Conservation (phyloP, 2,113 vertebrate genomes). For the Dermatemys mawii region DNA sequence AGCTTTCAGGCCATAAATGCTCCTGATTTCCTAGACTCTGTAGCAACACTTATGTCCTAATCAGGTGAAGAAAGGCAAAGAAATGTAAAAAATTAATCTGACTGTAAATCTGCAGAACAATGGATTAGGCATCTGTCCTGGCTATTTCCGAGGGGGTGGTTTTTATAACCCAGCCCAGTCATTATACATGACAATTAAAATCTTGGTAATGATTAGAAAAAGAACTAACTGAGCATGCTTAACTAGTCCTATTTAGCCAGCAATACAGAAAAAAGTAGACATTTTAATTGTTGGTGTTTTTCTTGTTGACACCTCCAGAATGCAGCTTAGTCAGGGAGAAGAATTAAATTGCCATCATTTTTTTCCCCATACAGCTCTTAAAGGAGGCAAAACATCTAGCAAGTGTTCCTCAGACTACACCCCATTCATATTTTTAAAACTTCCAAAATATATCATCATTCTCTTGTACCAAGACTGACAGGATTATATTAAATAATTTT, state of each 20-base stretch:
- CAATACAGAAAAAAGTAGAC: not conserved
- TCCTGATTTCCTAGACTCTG: not conserved
- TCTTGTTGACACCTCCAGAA: not conserved
- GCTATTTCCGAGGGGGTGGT: fast-evolving
- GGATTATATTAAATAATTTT: not conserved
- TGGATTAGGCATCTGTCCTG: not conserved
- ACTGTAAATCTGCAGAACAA: not conserved
- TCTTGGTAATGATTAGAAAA: not conserved
- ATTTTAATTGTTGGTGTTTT: not conserved
- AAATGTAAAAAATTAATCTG: not conserved
- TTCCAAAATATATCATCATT: not conserved
- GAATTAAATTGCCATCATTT: not conserved
- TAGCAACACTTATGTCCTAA: not conserved
- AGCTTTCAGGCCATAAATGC: not conserved
- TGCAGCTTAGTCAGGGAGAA: not conserved
- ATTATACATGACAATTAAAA: not conserved
- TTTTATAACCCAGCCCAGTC: not conserved
- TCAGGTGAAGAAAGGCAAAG: not conserved
- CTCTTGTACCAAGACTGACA: not conserved
- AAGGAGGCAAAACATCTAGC: not conserved
- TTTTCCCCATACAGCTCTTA: not conserved
- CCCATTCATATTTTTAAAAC: not conserved
- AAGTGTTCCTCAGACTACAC: not conserved
- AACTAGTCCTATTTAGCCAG: not conserved
- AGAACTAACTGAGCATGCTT: not conserved